phyloP scores from a whole-genome alignment of 2,113 vertebrate genomes.

The Etheostoma cragini region DNA sequence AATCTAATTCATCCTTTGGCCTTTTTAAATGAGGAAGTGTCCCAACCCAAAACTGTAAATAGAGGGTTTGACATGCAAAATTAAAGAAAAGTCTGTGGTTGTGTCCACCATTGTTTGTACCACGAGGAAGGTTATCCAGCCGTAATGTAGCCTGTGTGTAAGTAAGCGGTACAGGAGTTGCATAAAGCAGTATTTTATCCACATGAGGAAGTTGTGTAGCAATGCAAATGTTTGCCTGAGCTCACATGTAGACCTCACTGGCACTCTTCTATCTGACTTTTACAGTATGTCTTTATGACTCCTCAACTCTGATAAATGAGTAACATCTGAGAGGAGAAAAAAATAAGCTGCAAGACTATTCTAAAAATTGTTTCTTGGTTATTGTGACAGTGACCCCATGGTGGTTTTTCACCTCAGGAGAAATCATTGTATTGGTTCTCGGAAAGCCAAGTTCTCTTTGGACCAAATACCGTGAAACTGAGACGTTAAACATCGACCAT shows the following conservation, averaged over 20 bases:
- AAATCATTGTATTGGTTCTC: background rate
- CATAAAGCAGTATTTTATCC: background rate
- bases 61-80: background rate
- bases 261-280: background rate
- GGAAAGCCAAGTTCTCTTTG: background rate
- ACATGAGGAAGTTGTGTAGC: constrained; percentile 42
- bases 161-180: background rate
- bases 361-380: background rate
- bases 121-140: background rate
- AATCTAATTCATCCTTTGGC: background rate
- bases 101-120: background rate
- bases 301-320: background rate
- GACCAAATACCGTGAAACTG: background rate
- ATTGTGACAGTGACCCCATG: background rate
- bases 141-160: background rate
- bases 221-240: constrained; percentile 20
- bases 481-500: constrained; percentile 33
- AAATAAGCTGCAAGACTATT: background rate
- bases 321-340: background rate
- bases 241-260: background rate
- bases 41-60: background rate
- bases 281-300: background rate
- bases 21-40: constrained; percentile 36
- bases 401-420: background rate
- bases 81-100: background rate